phyloP scores from a whole-genome alignment of 37 sponge, comb jelly and placozoan species.

The Cladorhizidae sp. region DNA sequence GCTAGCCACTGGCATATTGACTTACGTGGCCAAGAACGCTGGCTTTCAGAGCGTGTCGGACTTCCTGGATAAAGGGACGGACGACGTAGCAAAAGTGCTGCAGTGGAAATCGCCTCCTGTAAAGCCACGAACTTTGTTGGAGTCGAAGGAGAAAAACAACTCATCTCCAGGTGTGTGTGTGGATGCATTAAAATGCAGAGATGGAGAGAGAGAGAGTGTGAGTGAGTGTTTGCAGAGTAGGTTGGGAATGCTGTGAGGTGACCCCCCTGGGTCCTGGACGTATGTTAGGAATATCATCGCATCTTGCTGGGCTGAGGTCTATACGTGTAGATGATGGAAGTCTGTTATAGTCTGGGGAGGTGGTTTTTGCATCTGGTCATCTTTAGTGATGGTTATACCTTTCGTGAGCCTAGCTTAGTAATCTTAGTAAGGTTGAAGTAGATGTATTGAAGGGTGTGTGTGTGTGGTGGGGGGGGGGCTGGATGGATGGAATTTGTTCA shows the following conservation, averaged over 20 bases:
- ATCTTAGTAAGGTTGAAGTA: too few relatives aligned
- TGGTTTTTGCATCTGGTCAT: too few relatives aligned
- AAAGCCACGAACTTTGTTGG: background rate
- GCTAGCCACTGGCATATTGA: slow-evolving; percentile 72
- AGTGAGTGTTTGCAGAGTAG: background rate
- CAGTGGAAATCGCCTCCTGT: slow-evolving; percentile 51
- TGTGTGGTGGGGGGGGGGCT: too few relatives aligned
- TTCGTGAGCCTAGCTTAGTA: too few relatives aligned
- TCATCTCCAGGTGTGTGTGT: background rate
- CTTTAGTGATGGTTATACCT: too few relatives aligned
- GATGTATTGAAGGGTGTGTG: too few relatives aligned
- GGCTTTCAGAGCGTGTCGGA: slow-evolving; percentile 67
- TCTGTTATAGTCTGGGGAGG: too few relatives aligned
- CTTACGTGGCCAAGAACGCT: slow-evolving; percentile 66
- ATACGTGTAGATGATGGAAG: too few relatives aligned
- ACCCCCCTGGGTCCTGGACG: background rate
- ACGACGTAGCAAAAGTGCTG: slow-evolving; percentile 49
- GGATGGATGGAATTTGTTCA: too few relatives aligned
- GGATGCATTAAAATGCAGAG: background rate
- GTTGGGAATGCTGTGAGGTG: too few relatives aligned
- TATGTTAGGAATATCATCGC: too few relatives aligned
- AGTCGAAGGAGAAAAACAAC: slow-evolving; percentile 1
- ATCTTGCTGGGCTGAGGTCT: too few relatives aligned
- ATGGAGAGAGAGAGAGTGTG: background rate
- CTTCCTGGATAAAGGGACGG: slow-evolving; percentile 55